Evolutionary conservation across 92 coral and sea anemone genomes (phyloP), one percentile per base, ranked within the genome.

Genomic region (Nematostella vectensis): DNA sequence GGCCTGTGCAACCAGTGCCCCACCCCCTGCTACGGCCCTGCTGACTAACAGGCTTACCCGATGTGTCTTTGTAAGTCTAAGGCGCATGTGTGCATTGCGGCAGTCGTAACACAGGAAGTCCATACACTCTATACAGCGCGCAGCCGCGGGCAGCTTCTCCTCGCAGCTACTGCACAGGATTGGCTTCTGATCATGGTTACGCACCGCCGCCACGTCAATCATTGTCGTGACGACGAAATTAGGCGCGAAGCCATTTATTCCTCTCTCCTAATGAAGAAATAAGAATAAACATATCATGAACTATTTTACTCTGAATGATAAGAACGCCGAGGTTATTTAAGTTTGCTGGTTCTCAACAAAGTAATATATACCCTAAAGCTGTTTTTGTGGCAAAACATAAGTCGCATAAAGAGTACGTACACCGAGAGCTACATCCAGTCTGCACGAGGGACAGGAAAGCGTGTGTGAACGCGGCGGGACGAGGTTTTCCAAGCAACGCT

Each of bases 131-230:
- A 88, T 93, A 47, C 99, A 93, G 29, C 99, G 83, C 47, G 95
- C 99, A 28, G 99, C 89, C 24, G 99, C 99, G 11, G 99, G 93
- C 45, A 93, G 85, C 40, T 81, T 93, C 63, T 93, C 99, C 42
- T 93, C 99, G 66, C 99, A 93, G 67, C 99, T 93, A 70, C 99
- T 93, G 70, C 99, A 93, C 75, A 88, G 80, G 62, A 93, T 86
- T 19, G 99, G 94, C 55, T 86, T 80, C 60, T 75, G 83, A 31
- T 93, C 99, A 42, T 83, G 88, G 52, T 83, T 86, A 62, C 95
- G 84, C 65, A 93, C 81, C 2, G 99, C 99, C 16, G 99, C 99
- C 59, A 81, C 95, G 72, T 93, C 99, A 70, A 93, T 93, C 88
- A 93, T 78, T n/a, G 99, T 93, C 63, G 99, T 93, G 3, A 82